Percentiles rank a stretch among this genome's conserved stretches.
These are phyloP conservation scores for Gymnothorax javanicus DNA, from an alignment of 2,797 vertebrate species.

Conservation along the genomic window DNA sequence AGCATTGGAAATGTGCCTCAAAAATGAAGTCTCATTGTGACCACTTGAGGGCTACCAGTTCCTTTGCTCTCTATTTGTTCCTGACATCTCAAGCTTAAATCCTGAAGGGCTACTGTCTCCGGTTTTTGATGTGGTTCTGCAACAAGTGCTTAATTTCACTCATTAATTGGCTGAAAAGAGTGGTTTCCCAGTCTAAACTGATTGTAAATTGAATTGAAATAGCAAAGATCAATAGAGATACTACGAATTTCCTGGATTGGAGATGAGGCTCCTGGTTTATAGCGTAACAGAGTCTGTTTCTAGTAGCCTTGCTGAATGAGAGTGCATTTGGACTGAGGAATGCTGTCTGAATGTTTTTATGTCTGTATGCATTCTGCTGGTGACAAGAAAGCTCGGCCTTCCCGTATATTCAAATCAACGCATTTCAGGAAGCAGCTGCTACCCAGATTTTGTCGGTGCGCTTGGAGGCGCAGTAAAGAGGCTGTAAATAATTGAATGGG, in stretches of 20 bases:
- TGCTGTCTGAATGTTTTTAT: conserved; percentile 9
- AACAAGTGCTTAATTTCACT: background rate
- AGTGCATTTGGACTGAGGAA: conserved; percentile 4
- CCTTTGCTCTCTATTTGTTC: background rate
- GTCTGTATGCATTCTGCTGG: conserved; percentile 2
- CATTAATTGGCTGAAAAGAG: background rate
- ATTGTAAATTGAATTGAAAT: background rate
- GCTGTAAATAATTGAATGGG: conserved; percentile 42
- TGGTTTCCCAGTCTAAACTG: background rate
- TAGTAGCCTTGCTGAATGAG: background rate
- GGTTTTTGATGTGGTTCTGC: background rate
- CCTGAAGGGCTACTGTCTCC: background rate
- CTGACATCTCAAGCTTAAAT: background rate
- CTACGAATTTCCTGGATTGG: background rate
- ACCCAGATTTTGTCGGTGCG: conserved; percentile 40
- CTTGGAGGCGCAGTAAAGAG: conserved; percentile 36
- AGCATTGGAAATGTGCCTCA: too few species aligned
- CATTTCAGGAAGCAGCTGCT: conserved; percentile 36
- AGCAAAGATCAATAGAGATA: background rate
- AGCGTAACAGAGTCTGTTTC: background rate
- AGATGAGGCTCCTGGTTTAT: background rate
- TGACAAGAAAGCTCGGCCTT: background rate
- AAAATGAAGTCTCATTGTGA: too few species aligned
- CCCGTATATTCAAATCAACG: conserved; percentile 20
- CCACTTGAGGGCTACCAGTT: background rate